Evolutionary conservation across 2,797 vertebrate species (phyloP).

Genomic region (Columba guinea): DNA sequence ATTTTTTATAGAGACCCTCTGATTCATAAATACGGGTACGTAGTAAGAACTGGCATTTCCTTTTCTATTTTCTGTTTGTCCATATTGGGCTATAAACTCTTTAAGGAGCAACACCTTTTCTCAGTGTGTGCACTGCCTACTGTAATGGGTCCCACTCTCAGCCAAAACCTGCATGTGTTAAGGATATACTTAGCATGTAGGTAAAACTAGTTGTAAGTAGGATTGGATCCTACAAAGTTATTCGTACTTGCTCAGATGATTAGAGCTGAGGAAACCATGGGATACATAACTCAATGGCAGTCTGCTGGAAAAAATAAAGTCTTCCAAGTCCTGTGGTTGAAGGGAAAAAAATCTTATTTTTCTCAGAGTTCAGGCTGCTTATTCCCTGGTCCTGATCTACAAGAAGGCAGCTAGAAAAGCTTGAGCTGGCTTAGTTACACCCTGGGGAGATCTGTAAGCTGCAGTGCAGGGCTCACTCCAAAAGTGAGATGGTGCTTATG

Average conservation of each 20-base stretch:
- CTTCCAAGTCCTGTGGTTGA: neutral
- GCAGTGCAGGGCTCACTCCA: neutral
- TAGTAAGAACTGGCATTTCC: neutral
- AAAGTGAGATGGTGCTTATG: neutral
- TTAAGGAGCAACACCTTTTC: neutral
- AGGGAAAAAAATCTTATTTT: neutral
- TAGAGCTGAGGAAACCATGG: neutral
- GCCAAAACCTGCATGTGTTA: neutral
- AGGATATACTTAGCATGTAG: neutral
- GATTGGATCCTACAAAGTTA: neutral
- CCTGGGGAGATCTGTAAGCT: neutral
- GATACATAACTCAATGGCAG: neutral
- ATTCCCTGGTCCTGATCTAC: neutral
- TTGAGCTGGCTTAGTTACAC: neutral
- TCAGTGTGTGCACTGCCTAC: neutral
- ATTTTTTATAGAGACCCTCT: neutral
- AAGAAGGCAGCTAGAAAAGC: neutral
- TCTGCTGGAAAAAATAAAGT: neutral
- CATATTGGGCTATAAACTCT: neutral
- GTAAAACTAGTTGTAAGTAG: neutral
- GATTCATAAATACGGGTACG: neutral
- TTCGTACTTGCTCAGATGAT: neutral
- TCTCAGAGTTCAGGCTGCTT: neutral
- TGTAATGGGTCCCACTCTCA: neutral
- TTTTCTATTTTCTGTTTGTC: neutral